Base-by-base conservation (phyloP, 2,888 invertebrate species). In the Ditylenchus weischeri region DNA sequence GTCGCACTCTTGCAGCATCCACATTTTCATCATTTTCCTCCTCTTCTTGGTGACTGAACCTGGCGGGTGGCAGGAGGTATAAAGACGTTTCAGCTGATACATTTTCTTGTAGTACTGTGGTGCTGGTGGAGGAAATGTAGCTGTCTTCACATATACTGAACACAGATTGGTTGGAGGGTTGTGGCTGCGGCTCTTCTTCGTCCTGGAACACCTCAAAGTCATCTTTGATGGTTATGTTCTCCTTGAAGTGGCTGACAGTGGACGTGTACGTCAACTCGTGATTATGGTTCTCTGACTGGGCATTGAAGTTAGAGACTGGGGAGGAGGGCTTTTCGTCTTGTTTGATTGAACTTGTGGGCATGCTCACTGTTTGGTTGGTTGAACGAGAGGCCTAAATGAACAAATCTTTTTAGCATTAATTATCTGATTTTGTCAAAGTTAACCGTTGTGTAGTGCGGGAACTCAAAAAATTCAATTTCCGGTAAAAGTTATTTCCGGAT, bases 131-230 rank as follows among this genome's bases (percentile, higher is more conserved):
- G 43, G 43, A 43, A 8, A 43, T 10, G 15, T 13, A 43, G 15
- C 43, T 43, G 43, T 43, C 43, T 43, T 43, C 43, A 43, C 43
- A 43, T 43, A 43, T 15, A 8, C 43, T 43, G 43, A 43, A 43
- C 43, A 15, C 43, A 6, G 43, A 43, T 43, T 43, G 43, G 43
- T 15, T 43, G 8, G 43, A 43, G 43, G 43, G 5, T 43, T 43
- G 43, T 13, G 43, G 43, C 8, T 43, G 43, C 15, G 43, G 43
- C 43, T 43, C 43, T 15, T 43, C 21, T 3, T 54, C 54, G n/a
- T 54, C 54, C 54, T 54, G 54, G 54, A 23, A 54, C 54, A 54
- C 54, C n/a, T 54, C 54, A 54, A 54, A 54, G n/a, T 54, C 23
- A 10, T 54, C 54, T 54, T 10, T 54, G 54, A 54, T 54, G 43